Percentiles rank a stretch among this genome's conserved stretches.
These are phyloP conservation scores for Trochalopteron elliotii DNA, from an alignment of 2,113 vertebrate species.

Conservation along the genomic window DNA sequence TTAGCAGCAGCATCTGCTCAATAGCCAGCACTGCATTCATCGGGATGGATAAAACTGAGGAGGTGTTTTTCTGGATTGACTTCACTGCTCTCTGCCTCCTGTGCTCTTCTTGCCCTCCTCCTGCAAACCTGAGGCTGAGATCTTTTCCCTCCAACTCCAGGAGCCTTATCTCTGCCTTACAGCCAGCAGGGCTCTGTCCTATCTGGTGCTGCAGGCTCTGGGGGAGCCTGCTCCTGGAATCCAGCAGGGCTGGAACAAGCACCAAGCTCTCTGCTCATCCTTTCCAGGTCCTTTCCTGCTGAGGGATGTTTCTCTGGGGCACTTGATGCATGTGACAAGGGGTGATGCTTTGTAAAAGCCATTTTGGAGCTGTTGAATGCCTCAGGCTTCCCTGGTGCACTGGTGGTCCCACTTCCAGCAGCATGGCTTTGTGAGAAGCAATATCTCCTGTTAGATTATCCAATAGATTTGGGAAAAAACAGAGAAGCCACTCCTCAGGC, in stretches of 20 bases:
- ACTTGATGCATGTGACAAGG: rapidly evolving
- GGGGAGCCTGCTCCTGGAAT: rapidly evolving
- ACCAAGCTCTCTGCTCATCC: not conserved
- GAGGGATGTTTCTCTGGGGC: not conserved
- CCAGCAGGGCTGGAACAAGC: not conserved
- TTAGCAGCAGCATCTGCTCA: not conserved
- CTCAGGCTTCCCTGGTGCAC: not conserved
- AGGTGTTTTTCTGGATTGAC: not conserved
- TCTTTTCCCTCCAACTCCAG: rapidly evolving
- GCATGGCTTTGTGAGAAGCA: rapidly evolving
- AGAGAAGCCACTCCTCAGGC: not conserved
- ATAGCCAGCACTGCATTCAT: not conserved
- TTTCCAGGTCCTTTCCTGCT: not conserved
- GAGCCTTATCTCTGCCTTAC: not conserved
- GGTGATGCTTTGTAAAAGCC: not conserved
- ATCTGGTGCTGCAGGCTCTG: not conserved
- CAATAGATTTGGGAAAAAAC: rapidly evolving
- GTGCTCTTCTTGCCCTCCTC: not conserved
- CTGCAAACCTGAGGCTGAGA: not conserved
- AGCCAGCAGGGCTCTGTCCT: not conserved
- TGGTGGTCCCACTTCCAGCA: not conserved
- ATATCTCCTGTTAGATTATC: not conserved
- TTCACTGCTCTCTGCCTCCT: not conserved
- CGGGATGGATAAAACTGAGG: not conserved
- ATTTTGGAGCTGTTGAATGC: rapidly evolving